A percentile compares a stretch with the other conserved stretches of the same genome.
phyloP scores from a whole-genome alignment of 2,888 invertebrate species.

The Philhelius pedissequus region DNA sequence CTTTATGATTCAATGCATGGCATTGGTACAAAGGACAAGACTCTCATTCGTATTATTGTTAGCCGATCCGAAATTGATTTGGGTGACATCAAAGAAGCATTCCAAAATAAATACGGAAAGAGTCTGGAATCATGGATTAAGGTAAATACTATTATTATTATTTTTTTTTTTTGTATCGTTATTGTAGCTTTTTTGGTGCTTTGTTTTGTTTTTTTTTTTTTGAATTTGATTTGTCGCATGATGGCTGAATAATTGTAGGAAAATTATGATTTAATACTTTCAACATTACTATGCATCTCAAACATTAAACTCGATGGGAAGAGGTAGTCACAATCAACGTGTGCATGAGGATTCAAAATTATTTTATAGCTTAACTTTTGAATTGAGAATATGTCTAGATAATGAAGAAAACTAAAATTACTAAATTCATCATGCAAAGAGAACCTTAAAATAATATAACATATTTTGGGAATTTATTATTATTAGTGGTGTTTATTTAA shows the following conservation, averaged over 20 bases:
- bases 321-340: neutral
- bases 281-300: neutral
- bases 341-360: neutral
- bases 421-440: neutral
- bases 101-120: conserved; percentile 90
- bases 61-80: conserved; percentile 95
- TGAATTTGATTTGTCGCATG: conserved; percentile 35
- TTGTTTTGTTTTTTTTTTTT: conserved; percentile 36
- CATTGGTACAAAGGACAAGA: conserved; percentile 91
- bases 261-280: neutral
- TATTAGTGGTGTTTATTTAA: neutral
- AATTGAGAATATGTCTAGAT: neutral
- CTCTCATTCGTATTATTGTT: conserved; percentile 93
- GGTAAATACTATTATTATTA: conserved; percentile 79
- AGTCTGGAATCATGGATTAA: conserved; percentile 91
- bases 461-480: neutral
- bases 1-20: conserved; percentile 95
- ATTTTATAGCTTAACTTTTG: neutral
- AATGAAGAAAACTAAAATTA: neutral
- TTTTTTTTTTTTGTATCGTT: neutral
- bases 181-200: conserved; percentile 37
- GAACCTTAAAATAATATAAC: neutral
- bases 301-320: neutral
- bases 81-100: conserved; percentile 94
- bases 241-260: neutral